Evolutionary conservation across 2,113 vertebrate species (phyloP).

Genomic region (Narcine bancroftii): DNA sequence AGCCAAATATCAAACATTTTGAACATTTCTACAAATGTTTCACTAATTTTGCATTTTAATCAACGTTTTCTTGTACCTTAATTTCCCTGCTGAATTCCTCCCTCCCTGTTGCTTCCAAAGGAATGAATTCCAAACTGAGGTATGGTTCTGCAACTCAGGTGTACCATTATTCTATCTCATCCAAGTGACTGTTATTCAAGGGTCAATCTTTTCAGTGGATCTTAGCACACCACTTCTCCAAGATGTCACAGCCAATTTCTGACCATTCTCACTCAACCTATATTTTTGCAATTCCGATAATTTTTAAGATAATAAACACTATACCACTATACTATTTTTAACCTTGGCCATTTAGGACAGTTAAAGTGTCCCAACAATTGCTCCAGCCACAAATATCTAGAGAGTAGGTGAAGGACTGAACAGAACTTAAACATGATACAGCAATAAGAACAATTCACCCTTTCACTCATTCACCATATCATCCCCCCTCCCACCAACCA

Average conservation of each 20-base stretch:
- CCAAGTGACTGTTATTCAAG: constrained; percentile 2
- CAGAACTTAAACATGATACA: neutral
- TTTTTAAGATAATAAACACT: neutral
- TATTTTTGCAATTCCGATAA: neutral
- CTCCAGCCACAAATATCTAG: neutral
- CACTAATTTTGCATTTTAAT: neutral
- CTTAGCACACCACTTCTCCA: neutral
- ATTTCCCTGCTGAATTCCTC: neutral
- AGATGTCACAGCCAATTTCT: constrained; percentile 5
- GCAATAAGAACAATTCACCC: neutral
- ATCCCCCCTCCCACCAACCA: neutral
- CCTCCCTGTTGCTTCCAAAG: neutral
- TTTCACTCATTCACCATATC: neutral
- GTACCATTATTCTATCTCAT: neutral
- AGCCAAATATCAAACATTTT: neutral
- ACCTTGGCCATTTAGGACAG: neutral
- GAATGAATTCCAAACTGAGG: neutral
- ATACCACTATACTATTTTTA: neutral
- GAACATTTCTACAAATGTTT: neutral
- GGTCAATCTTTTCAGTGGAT: neutral
- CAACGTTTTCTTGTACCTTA: neutral
- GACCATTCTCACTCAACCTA: neutral
- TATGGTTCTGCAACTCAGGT: neutral
- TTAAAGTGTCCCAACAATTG: neutral
- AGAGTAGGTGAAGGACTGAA: neutral